A percentile compares a stretch with the other conserved stretches of the same genome.
Evolutionary conservation across 2,888 invertebrate genomes (phyloP).

Genomic region (Idaea biselata): DNA sequence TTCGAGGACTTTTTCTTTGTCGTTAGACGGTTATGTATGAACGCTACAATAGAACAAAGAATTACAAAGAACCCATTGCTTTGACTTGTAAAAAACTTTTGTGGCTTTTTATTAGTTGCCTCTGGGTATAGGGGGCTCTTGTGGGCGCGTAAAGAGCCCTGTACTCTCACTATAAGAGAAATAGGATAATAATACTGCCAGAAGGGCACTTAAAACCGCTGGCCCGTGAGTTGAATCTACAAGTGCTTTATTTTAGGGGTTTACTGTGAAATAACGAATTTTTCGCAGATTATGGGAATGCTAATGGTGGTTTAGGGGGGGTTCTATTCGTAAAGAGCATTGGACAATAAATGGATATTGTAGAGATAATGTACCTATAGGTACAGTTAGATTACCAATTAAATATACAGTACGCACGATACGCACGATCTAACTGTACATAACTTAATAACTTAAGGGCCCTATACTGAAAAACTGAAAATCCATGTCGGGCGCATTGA

Average conservation of each 20-base stretch:
- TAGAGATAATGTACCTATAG: background rate
- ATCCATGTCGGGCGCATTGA: too few species aligned
- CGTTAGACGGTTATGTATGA: slow-evolving; percentile 17
- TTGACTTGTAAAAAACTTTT: slow-evolving; percentile 27
- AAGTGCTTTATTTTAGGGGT: slow-evolving; percentile 38
- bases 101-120: slow-evolving; percentile 29
- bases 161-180: slow-evolving; percentile 43
- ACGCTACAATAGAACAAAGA: slow-evolving; percentile 23
- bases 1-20: slow-evolving; percentile 21
- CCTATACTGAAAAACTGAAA: too few species aligned
- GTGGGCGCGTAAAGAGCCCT: slow-evolving; percentile 29
- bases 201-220: slow-evolving; percentile 53
- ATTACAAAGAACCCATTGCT: slow-evolving; percentile 25
- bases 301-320: slow-evolving; percentile 13
- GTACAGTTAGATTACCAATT: too few species aligned
- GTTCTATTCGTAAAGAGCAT: slow-evolving; percentile 7
- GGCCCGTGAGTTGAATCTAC: slow-evolving; percentile 51
- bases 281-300: slow-evolving; percentile 6
- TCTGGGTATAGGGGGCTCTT: slow-evolving; percentile 26
- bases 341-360: background rate
- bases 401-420: too few species aligned
- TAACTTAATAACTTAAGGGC: too few species aligned
- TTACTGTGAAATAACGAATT: slow-evolving; percentile 9
- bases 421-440: too few species aligned
- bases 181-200: slow-evolving; percentile 55